Evolutionary conservation across 2,113 vertebrate species (phyloP), one percentile per base, ranked within the genome.

Genomic region (Eupsittula cactorum): DNA sequence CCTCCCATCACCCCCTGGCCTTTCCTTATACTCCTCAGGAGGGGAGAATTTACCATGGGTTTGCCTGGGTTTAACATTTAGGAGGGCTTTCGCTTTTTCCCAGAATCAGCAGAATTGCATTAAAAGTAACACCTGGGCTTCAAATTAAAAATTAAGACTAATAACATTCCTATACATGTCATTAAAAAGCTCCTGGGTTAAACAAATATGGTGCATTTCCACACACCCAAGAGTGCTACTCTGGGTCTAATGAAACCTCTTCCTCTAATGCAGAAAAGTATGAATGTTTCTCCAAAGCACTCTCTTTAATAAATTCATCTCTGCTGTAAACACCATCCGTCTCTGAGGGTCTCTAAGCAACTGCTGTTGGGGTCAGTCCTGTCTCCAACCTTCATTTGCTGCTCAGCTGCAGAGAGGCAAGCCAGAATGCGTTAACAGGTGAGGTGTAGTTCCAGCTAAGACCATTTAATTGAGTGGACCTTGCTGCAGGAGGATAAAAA

Each of bases 241-340:
- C 44, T 27, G 55, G 39, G 10, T 21, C 35, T 55, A 28, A 42
- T 14, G 25, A 41, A 77, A 67, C n/a, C 19, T 83, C 53, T 65
- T 41, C 44, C 47, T 74, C 3, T 5, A 21, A 11, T 2, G 9
- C 55, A 63, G 64, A 46, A 39, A 83, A 23, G 15, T 1, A 7
- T 6, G 18, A 10, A 9, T n/a, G 2, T 16, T 70, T 27, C 46
- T 53, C 37, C 35, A 55, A 39, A 82, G 17, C 29, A 0, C 5
- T 57, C 3, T 11, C 11, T 65, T 28, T 5, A 33, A 55, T 19
- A 71, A 75, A 75, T 16, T 55, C 3, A 13, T 14, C 33, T 50
- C 39, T 60, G 41, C 39, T 69, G 13, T 4, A 16, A 82, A 46
- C 29, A 44, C 35, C 1, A 4, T 25, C 13, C 4, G 0, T 18